Conservation (phyloP, 2,888 invertebrate species). For the Spisula solida region DNA sequence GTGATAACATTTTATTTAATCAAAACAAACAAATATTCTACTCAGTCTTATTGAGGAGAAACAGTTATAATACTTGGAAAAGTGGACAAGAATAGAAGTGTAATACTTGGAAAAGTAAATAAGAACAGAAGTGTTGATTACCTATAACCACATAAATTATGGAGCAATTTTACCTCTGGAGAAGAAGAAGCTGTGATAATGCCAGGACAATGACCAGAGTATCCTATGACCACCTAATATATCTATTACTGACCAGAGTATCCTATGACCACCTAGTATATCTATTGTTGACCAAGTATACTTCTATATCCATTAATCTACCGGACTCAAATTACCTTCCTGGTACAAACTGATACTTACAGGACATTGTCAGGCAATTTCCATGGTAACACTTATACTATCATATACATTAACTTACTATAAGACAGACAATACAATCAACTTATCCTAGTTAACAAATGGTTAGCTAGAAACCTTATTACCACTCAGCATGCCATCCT, state of each 20-base stretch:
- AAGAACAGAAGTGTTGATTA: no score
- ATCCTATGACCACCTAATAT: background rate
- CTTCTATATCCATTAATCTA: background rate
- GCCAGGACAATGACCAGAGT: background rate
- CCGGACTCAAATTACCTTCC: background rate
- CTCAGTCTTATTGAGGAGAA: no score
- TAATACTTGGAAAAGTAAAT: no score
- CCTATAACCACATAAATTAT: no score
- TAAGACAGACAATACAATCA: background rate
- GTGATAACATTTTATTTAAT: no score
- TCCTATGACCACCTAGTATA: background rate
- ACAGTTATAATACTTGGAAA: no score
- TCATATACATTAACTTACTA: background rate
- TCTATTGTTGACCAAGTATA: background rate
- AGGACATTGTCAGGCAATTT: background rate
- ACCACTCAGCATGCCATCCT: background rate
- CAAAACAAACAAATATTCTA: no score
- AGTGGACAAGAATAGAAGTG: no score
- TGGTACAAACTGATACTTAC: background rate
- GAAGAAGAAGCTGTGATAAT: no score
- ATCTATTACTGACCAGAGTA: background rate
- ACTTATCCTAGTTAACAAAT: background rate
- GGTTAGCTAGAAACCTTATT: background rate
- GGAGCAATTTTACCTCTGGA: no score
- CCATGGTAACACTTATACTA: background rate